Percentiles rank a stretch among this genome's conserved stretches.
These are phyloP conservation scores for Microtus richardsoni DNA, from an alignment of 2,113 vertebrate genomes.

Conservation along the genomic window DNA sequence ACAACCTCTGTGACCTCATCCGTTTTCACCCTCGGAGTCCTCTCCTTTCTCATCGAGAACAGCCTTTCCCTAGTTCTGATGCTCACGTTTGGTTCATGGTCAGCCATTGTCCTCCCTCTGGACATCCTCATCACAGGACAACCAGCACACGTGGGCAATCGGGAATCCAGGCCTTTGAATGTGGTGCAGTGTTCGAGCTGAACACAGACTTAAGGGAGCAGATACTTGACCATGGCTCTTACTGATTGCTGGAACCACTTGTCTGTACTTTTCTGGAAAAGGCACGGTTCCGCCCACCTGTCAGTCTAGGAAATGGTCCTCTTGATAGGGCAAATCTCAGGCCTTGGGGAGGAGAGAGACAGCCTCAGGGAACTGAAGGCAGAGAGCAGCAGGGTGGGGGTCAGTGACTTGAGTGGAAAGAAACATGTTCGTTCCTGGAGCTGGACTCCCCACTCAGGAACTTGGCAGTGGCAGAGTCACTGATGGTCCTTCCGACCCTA, in stretches of 20 bases:
- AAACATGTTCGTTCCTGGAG: background rate
- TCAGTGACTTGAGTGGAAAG: fast-evolving
- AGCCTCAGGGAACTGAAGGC: background rate
- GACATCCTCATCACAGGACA: too few relatives aligned
- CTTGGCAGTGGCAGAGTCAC: background rate
- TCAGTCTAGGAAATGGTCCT: background rate
- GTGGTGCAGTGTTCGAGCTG: too few relatives aligned
- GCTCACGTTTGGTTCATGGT: background rate
- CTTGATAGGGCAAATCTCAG: background rate
- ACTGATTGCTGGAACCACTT: background rate
- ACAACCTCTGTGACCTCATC: background rate
- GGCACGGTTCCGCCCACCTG: background rate
- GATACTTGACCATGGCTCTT: background rate
- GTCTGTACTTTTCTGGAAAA: background rate
- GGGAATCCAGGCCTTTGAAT: background rate
- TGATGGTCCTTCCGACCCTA: background rate
- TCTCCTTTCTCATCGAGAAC: background rate
- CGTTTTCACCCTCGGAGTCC: background rate
- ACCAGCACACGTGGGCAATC: background rate
- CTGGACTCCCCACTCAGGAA: background rate
- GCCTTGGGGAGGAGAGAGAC: background rate
- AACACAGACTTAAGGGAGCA: too few relatives aligned
- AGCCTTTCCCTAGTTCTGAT: background rate
- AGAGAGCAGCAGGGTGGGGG: too few relatives aligned
- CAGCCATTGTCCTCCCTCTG: background rate